Evolutionary conservation across 1,140 invertebrate genomes (phyloP).

Genomic region (Pseudomyrmex cubaensis): DNA sequence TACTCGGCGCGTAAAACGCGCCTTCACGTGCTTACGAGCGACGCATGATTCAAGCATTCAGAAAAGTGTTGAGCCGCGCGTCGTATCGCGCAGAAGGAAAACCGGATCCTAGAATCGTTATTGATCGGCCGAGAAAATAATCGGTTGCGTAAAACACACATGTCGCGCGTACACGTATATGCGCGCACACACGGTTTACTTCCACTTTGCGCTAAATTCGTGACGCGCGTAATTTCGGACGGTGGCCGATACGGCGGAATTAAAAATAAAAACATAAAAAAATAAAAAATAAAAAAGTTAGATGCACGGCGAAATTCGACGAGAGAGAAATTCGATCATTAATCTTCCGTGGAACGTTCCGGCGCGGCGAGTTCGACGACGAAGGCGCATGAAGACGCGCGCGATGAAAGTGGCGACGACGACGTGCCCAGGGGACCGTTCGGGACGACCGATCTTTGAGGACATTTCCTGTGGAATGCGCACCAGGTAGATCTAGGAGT

Average conservation of each 20-base stretch:
- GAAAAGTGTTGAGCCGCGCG: slow-evolving; percentile 32
- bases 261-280: not conserved
- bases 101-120: slow-evolving; percentile 45
- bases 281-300: not conserved
- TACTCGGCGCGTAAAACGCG: slow-evolving; percentile 15
- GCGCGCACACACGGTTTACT: not conserved
- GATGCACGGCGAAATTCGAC: not conserved
- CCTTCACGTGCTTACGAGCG: not conserved
- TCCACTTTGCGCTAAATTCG: too few relatives aligned
- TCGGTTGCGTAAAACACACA: not conserved
- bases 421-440: not conserved
- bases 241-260: too few relatives aligned
- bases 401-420: not conserved
- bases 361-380: not conserved
- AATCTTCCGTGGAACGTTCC: slow-evolving; percentile 10
- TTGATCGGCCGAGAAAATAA: slow-evolving; percentile 34
- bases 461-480: slow-evolving; percentile 60
- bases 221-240: too few relatives aligned
- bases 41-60: slow-evolving; percentile 51
- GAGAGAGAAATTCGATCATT: not conserved
- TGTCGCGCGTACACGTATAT: not conserved
- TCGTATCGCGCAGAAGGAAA: slow-evolving; percentile 29
- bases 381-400: not conserved
- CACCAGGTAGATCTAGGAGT: slow-evolving; percentile 51
- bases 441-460: slow-evolving; percentile 8